Evolutionary conservation across 2,113 vertebrate genomes (phyloP).

Genomic region (Pelodiscus sinensis): DNA sequence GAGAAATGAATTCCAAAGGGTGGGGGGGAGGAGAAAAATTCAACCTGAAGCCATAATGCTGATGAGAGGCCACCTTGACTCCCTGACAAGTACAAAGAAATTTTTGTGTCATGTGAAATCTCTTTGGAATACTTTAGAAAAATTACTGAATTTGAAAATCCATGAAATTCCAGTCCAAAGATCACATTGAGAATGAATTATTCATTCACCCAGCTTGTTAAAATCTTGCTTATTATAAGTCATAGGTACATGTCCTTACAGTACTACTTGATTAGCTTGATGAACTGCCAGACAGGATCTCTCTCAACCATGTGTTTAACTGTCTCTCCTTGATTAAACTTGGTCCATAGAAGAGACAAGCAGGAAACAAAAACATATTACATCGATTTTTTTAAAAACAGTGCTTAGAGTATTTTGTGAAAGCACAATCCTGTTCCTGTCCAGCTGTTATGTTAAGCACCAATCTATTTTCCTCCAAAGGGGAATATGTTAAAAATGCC

Average conservation of each 20-base stretch:
- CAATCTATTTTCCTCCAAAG: neutral
- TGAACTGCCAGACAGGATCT: neutral
- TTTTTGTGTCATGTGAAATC: constrained; percentile 33
- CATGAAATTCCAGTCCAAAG: neutral
- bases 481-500: neutral
- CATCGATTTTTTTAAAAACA: neutral
- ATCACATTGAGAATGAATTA: constrained; percentile 41
- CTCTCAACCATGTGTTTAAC: neutral
- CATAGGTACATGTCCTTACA: constrained; percentile 10
- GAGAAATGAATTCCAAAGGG: constrained; percentile 16
- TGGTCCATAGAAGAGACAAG: neutral
- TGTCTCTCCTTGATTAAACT: neutral
- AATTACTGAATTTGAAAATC: constrained; percentile 39
- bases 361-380: neutral
- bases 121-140: constrained; percentile 42
- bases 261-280: neutral
- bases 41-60: constrained; percentile 43
- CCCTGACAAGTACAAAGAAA: constrained; percentile 58
- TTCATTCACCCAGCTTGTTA: constrained; percentile 32
- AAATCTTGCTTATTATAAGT: constrained; percentile 32
- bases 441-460: neutral
- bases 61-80: constrained; percentile 61
- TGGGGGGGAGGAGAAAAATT: constrained; percentile 5
- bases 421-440: neutral
- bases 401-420: neutral